These are phyloP conservation scores for Liparis tanakae DNA, from an alignment of 2,797 vertebrate species.

Conservation along the genomic window DNA sequence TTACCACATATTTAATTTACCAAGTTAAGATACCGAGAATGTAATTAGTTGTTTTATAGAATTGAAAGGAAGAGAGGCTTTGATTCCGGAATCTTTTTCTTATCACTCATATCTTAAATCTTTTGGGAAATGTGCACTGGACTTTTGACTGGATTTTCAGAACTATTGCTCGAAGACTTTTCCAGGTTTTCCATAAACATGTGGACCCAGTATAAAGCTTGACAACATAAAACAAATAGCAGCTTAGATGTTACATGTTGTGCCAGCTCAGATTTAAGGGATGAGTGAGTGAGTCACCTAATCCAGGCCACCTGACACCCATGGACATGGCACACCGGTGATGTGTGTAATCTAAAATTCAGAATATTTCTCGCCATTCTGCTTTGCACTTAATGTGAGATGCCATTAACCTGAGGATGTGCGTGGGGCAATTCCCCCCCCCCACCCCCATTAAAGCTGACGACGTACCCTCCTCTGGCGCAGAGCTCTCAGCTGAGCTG, in stretches of 20 bases:
- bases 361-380: neutral
- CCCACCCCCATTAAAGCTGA: neutral
- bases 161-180: neutral
- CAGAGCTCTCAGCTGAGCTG: constrained; percentile 96
- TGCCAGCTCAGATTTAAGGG: constrained; percentile 36
- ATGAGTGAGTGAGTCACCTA: constrained; percentile 62
- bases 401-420: neutral
- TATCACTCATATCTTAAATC: neutral
- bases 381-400: neutral
- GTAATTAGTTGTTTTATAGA: neutral
- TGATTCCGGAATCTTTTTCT: neutral
- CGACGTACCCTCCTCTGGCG: constrained; percentile 93
- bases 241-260: constrained; percentile 18
- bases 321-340: constrained; percentile 4
- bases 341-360: constrained; percentile 18
- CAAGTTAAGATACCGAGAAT: too few relatives aligned
- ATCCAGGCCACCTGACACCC: constrained; percentile 45
- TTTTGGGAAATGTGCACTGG: neutral
- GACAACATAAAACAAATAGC: constrained; percentile 11
- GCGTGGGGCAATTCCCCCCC: neutral
- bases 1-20: too few relatives aligned
- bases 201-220: neutral
- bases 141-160: neutral
- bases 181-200: constrained; percentile 10
- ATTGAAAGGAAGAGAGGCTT: neutral